Evolutionary conservation across 2,888 invertebrate genomes (phyloP).

Genomic region (Orchesella flavescens): DNA sequence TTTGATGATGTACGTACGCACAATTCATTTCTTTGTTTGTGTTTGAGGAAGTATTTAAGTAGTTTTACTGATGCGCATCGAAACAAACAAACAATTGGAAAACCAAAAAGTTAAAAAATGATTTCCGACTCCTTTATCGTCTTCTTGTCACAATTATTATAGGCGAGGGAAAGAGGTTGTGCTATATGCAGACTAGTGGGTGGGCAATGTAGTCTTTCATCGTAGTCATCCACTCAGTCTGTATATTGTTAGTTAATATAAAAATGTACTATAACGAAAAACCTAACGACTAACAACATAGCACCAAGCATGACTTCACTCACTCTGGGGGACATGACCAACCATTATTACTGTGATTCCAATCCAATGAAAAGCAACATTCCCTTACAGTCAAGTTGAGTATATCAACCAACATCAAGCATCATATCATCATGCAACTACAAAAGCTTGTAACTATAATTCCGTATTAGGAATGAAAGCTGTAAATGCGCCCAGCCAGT

Average conservation of each 20-base stretch:
- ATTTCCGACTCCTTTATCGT: too few species aligned
- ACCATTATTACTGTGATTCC: slow-evolving; percentile 3
- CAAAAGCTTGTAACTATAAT: slow-evolving; percentile 41
- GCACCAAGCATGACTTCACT: slow-evolving; percentile 32
- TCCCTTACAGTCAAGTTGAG: slow-evolving; percentile 2
- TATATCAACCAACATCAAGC: slow-evolving; percentile 20
- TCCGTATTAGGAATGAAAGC: slow-evolving; percentile 48
- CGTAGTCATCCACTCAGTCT: neutral
- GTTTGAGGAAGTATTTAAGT: neutral
- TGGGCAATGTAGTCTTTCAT: slow-evolving; percentile 43
- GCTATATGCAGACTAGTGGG: slow-evolving; percentile 44
- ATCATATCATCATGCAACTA: slow-evolving; percentile 29
- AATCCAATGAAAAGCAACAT: slow-evolving; percentile 11
- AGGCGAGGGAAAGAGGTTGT: slow-evolving; percentile 37
- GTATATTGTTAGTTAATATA: neutral
- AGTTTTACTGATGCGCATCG: neutral
- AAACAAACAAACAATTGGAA: neutral
- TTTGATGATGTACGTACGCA: too few species aligned
- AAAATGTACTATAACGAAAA: slow-evolving; percentile 7
- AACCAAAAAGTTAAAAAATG: neutral
- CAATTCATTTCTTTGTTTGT: neutral
- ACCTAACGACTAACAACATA: neutral
- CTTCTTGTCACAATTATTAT: slow-evolving; percentile 24
- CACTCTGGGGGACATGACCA: slow-evolving; percentile 43
- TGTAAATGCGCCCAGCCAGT: slow-evolving; percentile 42